Percentiles rank a stretch among this genome's conserved stretches.
Evolutionary conservation across 2,888 invertebrate genomes (phyloP).

Genomic region (Drosophila borborema): DNA sequence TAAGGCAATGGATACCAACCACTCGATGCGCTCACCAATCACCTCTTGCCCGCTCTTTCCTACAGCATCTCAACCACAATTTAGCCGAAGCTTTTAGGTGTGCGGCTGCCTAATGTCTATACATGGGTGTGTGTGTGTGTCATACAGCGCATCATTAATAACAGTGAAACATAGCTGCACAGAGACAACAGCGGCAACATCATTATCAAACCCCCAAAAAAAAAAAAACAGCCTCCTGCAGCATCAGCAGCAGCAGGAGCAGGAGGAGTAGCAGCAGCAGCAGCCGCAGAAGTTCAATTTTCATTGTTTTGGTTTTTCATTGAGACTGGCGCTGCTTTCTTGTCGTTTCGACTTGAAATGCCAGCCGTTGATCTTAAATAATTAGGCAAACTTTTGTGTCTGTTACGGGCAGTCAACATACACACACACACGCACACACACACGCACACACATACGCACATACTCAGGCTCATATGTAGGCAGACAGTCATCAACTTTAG

Average conservation of each 20-base stretch:
- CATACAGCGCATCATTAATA: conserved; percentile 78
- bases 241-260: no score
- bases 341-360: conserved; percentile 68
- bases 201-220: conserved; percentile 46
- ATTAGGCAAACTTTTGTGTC: conserved; percentile 73
- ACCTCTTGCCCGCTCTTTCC: not conserved
- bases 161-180: conserved; percentile 63
- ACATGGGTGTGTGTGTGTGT: conserved; percentile 24
- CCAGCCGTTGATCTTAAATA: conserved; percentile 78
- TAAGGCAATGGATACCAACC: conserved; percentile 70
- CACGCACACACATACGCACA: conserved; percentile 9
- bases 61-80: conserved; percentile 37
- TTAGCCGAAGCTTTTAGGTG: conserved; percentile 48
- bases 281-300: conserved; percentile 58
- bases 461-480: conserved; percentile 7
- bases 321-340: conserved; percentile 21
- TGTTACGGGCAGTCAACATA: conserved; percentile 60
- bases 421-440: conserved; percentile 28
- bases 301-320: conserved; percentile 75
- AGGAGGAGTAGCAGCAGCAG: not conserved
- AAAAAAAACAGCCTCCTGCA: not conserved
- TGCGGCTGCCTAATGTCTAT: conserved; percentile 14
- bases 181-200: conserved; percentile 47
- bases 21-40: conserved; percentile 8
- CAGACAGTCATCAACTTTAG: conserved; percentile 50